A percentile compares a stretch with the other conserved stretches of the same genome.
Evolutionary conservation across 2,113 vertebrate genomes (phyloP).

Genomic region (Pao palembangensis): DNA sequence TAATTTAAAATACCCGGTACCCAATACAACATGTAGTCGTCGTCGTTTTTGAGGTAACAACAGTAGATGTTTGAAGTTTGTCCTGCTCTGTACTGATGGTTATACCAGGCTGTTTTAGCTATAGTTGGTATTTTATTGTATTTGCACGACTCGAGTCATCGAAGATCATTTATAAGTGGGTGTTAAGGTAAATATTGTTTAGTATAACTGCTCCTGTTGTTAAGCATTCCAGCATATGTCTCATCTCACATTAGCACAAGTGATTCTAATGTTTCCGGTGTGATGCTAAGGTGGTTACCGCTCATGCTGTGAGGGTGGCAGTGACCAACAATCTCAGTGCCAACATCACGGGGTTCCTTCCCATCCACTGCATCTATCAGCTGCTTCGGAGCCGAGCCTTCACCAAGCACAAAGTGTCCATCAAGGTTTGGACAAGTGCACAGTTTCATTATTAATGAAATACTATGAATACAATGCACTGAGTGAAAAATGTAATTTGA

Average conservation of each 20-base stretch:
- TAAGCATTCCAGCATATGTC: too few relatives aligned
- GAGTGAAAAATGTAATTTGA: not conserved
- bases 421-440: constrained; percentile 80
- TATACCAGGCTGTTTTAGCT: too few relatives aligned
- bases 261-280: not conserved
- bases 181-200: too few relatives aligned
- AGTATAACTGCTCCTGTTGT: too few relatives aligned
- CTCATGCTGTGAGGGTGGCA: constrained; percentile 93
- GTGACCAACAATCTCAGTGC: constrained; percentile 94
- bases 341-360: constrained; percentile 95
- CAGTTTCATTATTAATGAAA: fast-evolving
- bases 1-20: too few relatives aligned
- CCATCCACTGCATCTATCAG: constrained; percentile 98
- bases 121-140: too few relatives aligned
- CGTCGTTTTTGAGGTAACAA: too few relatives aligned
- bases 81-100: too few relatives aligned
- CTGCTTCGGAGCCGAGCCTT: constrained; percentile 93
- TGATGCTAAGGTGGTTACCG: constrained; percentile 87
- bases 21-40: too few relatives aligned
- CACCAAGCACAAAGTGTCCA: constrained; percentile 99
- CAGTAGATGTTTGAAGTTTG: too few relatives aligned
- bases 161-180: too few relatives aligned
- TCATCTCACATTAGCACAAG: not conserved
- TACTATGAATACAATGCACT: not conserved
- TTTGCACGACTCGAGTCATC: too few relatives aligned